These are phyloP conservation scores for Gavia stellata DNA, from an alignment of 2,113 vertebrate species.

Conservation along the genomic window DNA sequence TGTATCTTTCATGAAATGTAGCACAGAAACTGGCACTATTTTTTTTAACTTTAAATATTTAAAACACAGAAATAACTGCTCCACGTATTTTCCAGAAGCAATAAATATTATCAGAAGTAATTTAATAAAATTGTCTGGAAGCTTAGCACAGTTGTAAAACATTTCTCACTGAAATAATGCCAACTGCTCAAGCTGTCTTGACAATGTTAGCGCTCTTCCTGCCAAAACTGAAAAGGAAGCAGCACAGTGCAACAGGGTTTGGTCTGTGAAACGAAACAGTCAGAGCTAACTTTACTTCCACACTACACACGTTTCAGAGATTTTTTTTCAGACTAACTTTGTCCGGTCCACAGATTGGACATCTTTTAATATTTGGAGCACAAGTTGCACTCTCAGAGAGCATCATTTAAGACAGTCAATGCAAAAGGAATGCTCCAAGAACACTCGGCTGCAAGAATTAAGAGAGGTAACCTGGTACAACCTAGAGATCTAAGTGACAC, in stretches of 20 bases:
- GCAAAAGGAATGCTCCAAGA: neutral
- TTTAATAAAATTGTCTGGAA: neutral
- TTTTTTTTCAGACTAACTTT: neutral
- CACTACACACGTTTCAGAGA: accelerated
- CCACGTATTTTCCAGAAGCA: neutral
- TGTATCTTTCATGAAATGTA: neutral
- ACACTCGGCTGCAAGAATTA: neutral
- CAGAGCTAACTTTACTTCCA: neutral
- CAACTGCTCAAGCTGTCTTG: neutral
- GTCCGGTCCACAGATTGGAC: neutral
- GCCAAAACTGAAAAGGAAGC: neutral
- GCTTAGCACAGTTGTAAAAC: neutral
- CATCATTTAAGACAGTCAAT: neutral
- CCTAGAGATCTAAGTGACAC: neutral
- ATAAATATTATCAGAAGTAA: neutral
- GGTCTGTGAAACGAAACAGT: neutral
- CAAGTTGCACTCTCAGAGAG: neutral
- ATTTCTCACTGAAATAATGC: neutral
- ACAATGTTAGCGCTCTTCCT: neutral
- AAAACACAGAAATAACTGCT: neutral
- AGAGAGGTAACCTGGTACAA: neutral
- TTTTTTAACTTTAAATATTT: neutral
- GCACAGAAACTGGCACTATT: neutral
- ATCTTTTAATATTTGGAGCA: neutral
- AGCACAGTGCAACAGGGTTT: neutral